phyloP scores from a whole-genome alignment of 2,113 vertebrate species.

The Gila orcuttii region DNA sequence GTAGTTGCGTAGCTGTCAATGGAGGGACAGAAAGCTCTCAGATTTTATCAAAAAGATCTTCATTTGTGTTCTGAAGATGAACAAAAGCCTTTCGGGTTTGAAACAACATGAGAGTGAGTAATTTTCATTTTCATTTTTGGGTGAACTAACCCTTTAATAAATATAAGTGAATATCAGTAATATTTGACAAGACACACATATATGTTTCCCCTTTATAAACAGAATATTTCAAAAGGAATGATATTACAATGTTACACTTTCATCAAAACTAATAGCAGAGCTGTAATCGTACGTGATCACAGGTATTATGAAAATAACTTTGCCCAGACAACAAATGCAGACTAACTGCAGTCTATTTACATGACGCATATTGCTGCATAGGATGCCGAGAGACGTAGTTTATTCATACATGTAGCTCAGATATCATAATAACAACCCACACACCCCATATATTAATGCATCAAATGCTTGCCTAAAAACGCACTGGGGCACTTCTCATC shows the following conservation, averaged over 20 bases:
- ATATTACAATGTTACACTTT: slow-evolving; percentile 29
- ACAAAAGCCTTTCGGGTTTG: too few relatives aligned
- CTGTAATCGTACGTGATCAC: slow-evolving; percentile 44
- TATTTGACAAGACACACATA: slow-evolving; percentile 12
- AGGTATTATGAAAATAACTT: slow-evolving; percentile 54
- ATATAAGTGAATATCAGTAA: neutral
- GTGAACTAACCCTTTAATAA: neutral
- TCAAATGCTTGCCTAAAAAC: slow-evolving; percentile 53
- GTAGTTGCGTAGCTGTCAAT: too few relatives aligned
- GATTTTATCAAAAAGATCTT: too few relatives aligned
- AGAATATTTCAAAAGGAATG: slow-evolving; percentile 35
- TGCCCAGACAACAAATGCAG: slow-evolving; percentile 42
- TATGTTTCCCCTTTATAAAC: slow-evolving; percentile 30
- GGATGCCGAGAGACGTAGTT: slow-evolving; percentile 28
- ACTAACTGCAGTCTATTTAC: slow-evolving; percentile 46
- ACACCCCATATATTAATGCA: slow-evolving; percentile 57
- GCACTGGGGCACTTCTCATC: slow-evolving; percentile 48
- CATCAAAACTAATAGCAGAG: slow-evolving; percentile 51
- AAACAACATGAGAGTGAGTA: too few relatives aligned
- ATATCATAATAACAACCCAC: slow-evolving; percentile 57
- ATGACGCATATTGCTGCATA: slow-evolving; percentile 25
- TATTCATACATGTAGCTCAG: slow-evolving; percentile 54
- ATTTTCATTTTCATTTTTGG: too few relatives aligned
- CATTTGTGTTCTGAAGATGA: too few relatives aligned
- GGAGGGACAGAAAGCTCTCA: too few relatives aligned